Evolutionary conservation across 23 tunicate genomes (phyloP).

Genomic region (Trididemnum miniatum): DNA sequence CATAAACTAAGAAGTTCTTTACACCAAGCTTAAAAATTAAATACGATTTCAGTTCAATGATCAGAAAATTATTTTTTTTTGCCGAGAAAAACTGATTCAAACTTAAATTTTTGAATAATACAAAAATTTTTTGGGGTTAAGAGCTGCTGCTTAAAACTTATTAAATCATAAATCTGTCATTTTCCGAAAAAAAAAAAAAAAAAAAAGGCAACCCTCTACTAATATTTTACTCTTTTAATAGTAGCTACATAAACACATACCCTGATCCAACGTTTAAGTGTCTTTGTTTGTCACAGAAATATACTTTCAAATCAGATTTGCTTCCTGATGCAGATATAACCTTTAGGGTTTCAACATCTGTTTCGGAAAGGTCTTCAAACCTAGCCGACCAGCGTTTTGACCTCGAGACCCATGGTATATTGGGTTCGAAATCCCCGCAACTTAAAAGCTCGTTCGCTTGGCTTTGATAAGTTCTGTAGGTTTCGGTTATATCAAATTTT

Average conservation of each 20-base stretch:
- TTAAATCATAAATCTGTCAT: no score
- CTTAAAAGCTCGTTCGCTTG: background rate
- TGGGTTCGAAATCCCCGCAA: conserved; percentile 15
- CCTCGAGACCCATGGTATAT: conserved; percentile 29
- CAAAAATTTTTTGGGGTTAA: no score
- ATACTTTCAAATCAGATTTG: background rate
- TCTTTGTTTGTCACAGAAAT: conserved; percentile 59
- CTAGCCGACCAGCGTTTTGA: conserved; percentile 76
- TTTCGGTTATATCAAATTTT: conserved; percentile 14
- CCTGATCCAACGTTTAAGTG: conserved; percentile 73
- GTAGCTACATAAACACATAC: conserved; percentile 47
- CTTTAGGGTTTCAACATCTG: conserved; percentile 29
- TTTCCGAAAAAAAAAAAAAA: no score
- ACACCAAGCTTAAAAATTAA: no score
- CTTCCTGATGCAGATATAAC: background rate
- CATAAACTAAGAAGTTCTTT: no score
- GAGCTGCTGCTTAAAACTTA: no score
- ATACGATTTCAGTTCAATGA: no score
- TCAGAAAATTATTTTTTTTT: no score
- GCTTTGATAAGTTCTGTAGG: conserved; percentile 1
- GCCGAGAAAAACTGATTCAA: no score
- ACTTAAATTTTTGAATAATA: no score
- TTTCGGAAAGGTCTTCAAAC: conserved; percentile 67
- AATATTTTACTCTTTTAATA: no score
- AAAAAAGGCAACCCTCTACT: no score